Conservation (phyloP, 2,797 vertebrate genomes). For the Melopsittacus undulatus region DNA sequence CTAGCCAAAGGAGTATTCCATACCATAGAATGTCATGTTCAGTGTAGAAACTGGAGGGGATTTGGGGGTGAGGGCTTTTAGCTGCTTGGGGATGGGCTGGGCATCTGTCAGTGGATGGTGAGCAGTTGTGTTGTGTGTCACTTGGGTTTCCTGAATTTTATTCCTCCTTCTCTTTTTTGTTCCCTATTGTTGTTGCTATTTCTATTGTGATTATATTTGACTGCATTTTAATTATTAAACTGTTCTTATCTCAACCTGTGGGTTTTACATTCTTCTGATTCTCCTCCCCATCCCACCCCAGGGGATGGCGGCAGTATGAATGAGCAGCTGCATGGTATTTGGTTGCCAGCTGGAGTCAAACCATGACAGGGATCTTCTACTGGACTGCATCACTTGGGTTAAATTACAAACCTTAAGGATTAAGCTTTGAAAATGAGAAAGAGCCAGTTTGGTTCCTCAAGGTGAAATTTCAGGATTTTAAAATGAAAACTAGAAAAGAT, state of each 20-base stretch:
- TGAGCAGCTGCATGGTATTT: background rate
- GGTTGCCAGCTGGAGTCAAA: background rate
- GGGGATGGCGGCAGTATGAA: background rate
- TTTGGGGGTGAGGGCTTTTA: background rate
- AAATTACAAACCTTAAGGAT: background rate
- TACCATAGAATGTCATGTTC: background rate
- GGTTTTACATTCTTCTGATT: background rate
- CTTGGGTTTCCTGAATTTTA: background rate
- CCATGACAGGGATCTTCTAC: background rate
- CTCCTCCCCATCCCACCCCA: background rate
- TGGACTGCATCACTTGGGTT: background rate
- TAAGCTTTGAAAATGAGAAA: background rate
- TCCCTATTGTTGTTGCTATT: background rate
- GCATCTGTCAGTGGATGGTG: background rate
- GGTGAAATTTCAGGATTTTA: background rate
- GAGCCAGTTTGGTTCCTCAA: background rate
- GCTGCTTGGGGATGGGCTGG: background rate
- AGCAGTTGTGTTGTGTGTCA: background rate
- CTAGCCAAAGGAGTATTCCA: background rate
- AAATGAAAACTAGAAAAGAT: background rate
- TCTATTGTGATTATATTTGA: background rate
- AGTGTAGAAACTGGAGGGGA: background rate
- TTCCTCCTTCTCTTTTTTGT: background rate
- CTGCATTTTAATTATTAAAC: background rate
- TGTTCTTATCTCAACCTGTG: background rate